A percentile compares a stretch with the other conserved stretches of the same genome.
These are phyloP conservation scores for Plectrocnemia conspersa DNA, from an alignment of 1,140 invertebrate genomes.

Conservation along the genomic window DNA sequence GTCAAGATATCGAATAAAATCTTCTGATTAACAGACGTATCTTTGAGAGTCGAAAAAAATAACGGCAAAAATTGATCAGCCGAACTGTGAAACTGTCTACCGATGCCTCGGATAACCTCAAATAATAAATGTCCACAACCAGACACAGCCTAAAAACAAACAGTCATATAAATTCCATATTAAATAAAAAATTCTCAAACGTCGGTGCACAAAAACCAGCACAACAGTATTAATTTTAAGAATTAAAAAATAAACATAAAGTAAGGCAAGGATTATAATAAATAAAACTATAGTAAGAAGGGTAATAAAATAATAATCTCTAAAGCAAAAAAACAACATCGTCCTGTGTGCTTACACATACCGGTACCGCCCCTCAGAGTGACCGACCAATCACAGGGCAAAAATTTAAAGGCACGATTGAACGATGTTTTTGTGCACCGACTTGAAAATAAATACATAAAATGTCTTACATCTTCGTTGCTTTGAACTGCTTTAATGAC, in stretches of 20 bases:
- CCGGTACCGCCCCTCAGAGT: too few species aligned
- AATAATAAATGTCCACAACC: conserved; percentile 82
- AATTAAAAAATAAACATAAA: too few species aligned
- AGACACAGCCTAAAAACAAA: conserved; percentile 53
- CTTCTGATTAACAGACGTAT: conserved; percentile 51
- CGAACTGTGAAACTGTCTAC: conserved; percentile 77
- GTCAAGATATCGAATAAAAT: conserved; percentile 59
- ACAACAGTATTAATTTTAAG: too few species aligned
- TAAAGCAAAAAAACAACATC: too few species aligned
- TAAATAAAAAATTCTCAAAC: too few species aligned
- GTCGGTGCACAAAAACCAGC: too few species aligned
- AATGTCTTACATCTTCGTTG: conserved; percentile 58
- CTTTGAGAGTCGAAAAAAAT: conserved; percentile 56
- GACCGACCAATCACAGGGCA: too few species aligned
- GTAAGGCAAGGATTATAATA: too few species aligned
- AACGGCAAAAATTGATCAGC: conserved; percentile 60
- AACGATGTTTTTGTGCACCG: too few species aligned
- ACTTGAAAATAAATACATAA: not conserved
- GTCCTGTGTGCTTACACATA: too few species aligned
- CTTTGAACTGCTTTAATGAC: conserved; percentile 64
- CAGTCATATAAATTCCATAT: conserved; percentile 18
- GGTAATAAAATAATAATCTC: conserved; percentile 7
- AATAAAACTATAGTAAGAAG: conserved; percentile 13
- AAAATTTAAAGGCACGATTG: too few species aligned
- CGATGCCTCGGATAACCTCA: conserved; percentile 76